A percentile compares a stretch with the other conserved stretches of the same genome.
Evolutionary conservation across 1,140 invertebrate species (phyloP).

Genomic region (Mactra quadrangularis): DNA sequence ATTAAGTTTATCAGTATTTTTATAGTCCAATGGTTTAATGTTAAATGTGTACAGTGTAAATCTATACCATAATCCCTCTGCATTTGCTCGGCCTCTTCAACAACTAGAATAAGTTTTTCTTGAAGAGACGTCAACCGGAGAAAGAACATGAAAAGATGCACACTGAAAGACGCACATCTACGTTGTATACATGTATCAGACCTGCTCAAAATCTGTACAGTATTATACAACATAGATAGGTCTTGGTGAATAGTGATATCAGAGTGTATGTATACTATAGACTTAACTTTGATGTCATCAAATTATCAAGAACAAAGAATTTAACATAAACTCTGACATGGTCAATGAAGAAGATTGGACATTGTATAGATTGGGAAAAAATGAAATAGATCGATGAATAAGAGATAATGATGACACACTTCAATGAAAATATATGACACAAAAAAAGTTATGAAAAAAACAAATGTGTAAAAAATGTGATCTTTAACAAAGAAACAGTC

Average conservation of each 20-base stretch:
- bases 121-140: constrained; percentile 53
- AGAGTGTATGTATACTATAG: background rate
- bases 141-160: background rate
- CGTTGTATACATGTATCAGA: constrained; percentile 17
- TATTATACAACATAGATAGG: constrained; percentile 14
- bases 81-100: constrained; percentile 36
- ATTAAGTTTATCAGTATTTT: too few species aligned
- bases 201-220: constrained; percentile 55
- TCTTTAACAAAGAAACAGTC: background rate
- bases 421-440: too few species aligned
- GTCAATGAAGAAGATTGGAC: too few species aligned
- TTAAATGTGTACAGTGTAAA: constrained; percentile 25
- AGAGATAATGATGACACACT: too few species aligned
- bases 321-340: too few species aligned
- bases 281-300: background rate
- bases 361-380: too few species aligned
- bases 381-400: too few species aligned
- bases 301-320: background rate
- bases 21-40: background rate
- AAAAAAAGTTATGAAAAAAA: too few species aligned
- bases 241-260: constrained; percentile 57
- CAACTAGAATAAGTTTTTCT: constrained; percentile 5
- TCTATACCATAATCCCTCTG: background rate
- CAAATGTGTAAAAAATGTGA: background rate
- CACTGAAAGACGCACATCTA: constrained; percentile 38